Conservation (phyloP, 2,797 vertebrate genomes). For the Morus bassanus region DNA sequence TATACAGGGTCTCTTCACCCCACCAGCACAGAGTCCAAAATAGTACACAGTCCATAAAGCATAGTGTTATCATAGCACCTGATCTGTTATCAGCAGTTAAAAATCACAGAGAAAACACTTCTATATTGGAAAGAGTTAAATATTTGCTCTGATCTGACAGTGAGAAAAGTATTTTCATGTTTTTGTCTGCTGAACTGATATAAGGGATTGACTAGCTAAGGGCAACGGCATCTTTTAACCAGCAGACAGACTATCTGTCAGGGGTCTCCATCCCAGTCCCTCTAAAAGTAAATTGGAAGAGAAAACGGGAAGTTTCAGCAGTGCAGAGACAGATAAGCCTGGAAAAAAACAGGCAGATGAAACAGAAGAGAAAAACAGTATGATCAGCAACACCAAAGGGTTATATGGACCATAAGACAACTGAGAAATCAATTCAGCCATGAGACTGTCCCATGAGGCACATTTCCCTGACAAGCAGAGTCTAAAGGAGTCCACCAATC, state of each 20-base stretch:
- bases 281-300: background rate
- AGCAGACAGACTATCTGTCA: background rate
- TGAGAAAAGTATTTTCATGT: background rate
- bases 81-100: background rate
- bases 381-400: background rate
- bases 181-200: background rate
- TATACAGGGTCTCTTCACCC: background rate
- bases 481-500: background rate
- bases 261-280: background rate
- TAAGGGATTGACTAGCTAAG: background rate
- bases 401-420: background rate
- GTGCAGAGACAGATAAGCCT: background rate
- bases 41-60: background rate
- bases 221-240: background rate
- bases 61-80: background rate
- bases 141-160: background rate
- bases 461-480: background rate
- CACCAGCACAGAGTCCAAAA: background rate
- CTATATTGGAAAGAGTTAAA: background rate
- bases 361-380: background rate
- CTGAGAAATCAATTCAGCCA: background rate
- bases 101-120: background rate
- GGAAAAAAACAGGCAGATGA: background rate
- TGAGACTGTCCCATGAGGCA: background rate
- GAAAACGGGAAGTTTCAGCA: background rate